Percentiles rank a stretch among this genome's conserved stretches.
These are phyloP conservation scores for Epinephelus cyanopodus DNA, from an alignment of 2,113 vertebrate genomes.

Conservation along the genomic window DNA sequence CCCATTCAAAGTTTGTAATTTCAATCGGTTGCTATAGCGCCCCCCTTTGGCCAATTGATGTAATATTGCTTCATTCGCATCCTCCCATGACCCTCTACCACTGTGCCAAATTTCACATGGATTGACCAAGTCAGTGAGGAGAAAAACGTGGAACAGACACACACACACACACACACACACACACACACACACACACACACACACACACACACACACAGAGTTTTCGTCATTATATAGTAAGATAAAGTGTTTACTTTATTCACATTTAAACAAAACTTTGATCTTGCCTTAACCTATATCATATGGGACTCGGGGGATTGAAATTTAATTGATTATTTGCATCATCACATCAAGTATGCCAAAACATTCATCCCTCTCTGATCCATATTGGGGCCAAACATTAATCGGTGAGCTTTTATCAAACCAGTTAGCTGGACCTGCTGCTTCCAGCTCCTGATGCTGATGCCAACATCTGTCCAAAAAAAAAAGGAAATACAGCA, in stretches of 20 bases:
- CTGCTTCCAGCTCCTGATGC: conserved; percentile 7
- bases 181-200: no score
- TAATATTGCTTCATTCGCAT: no score
- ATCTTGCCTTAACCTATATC: neutral
- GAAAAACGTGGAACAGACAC: no score
- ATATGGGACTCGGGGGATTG: neutral
- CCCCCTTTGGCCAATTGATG: no score
- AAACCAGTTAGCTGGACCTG: neutral
- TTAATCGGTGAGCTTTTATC: neutral
- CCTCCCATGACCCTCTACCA: no score
- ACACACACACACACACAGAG: no score
- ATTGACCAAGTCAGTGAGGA: no score
- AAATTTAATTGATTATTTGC: neutral
- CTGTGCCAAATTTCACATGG: no score
- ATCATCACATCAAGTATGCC: neutral
- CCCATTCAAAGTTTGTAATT: no score
- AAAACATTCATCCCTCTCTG: neutral
- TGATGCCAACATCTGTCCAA: conserved; percentile 9
- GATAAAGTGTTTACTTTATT: neutral
- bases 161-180: no score
- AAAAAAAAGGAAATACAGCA: neutral
- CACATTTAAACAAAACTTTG: neutral
- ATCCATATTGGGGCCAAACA: neutral
- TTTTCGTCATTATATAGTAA: no score
- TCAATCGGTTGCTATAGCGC: no score